These are phyloP conservation scores for Oostethus manadensis DNA, from an alignment of 2,113 vertebrate species.

Conservation along the genomic window DNA sequence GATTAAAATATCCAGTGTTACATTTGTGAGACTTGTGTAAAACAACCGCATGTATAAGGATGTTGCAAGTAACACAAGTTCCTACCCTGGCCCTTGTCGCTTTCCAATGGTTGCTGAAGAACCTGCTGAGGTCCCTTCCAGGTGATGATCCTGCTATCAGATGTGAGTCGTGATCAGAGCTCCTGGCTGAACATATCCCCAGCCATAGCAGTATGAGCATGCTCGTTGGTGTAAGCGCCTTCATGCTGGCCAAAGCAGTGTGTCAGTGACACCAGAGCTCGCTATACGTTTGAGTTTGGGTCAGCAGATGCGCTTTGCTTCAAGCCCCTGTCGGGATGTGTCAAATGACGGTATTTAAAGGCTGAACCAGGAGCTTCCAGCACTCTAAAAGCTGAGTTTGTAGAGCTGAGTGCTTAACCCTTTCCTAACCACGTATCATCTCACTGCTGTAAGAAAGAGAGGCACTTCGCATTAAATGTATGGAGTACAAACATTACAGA, in stretches of 20 bases:
- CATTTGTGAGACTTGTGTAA: neutral
- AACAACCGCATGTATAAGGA: neutral
- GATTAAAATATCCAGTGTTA: neutral
- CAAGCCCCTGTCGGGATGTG: slow-evolving; percentile 64
- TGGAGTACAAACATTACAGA: slow-evolving; percentile 30
- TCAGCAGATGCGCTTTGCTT: slow-evolving; percentile 46
- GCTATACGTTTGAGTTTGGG: slow-evolving; percentile 29
- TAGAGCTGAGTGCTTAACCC: slow-evolving; percentile 85
- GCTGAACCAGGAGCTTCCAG: slow-evolving; percentile 84
- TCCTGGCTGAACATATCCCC: slow-evolving; percentile 59
- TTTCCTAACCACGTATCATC: slow-evolving; percentile 66
- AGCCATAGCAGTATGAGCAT: slow-evolving; percentile 73
- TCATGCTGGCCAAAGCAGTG: slow-evolving; percentile 56
- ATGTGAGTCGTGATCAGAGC: slow-evolving; percentile 20
- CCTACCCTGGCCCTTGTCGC: slow-evolving; percentile 62
- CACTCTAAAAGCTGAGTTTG: slow-evolving; percentile 76
- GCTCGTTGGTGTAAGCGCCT: slow-evolving; percentile 68
- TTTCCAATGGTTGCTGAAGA: slow-evolving; percentile 39
- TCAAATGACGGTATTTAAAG: slow-evolving; percentile 94
- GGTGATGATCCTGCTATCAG: slow-evolving; percentile 41
- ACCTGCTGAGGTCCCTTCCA: slow-evolving; percentile 32
- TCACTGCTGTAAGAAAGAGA: slow-evolving; percentile 17
- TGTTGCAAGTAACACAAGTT: neutral
- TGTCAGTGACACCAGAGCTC: slow-evolving; percentile 29
- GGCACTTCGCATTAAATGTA: neutral